Evolutionary conservation across 2,797 vertebrate genomes (phyloP).

Genomic region (Chelmon rostratus): DNA sequence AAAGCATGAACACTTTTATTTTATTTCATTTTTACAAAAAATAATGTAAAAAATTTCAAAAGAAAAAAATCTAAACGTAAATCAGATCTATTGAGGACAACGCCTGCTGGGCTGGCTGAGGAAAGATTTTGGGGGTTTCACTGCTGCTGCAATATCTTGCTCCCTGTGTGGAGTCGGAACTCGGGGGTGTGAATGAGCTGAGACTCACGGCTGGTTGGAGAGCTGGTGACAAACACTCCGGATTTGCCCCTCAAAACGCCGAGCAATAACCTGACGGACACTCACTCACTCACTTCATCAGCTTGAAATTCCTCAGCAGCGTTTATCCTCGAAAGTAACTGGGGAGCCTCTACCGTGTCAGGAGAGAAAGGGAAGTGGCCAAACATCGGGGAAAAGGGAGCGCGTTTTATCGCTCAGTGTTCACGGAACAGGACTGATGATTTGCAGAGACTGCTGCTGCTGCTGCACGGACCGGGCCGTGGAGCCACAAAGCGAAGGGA

Average conservation of each 20-base stretch:
- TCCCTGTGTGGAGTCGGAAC: slow-evolving; percentile 66
- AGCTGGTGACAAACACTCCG: slow-evolving; percentile 69
- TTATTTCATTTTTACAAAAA: neutral
- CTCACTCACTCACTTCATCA: slow-evolving; percentile 12
- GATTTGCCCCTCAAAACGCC: slow-evolving; percentile 56
- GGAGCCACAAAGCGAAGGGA: slow-evolving; percentile 51
- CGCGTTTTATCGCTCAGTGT: slow-evolving; percentile 37
- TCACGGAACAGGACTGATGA: slow-evolving; percentile 53
- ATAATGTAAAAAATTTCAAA: neutral
- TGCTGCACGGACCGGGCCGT: slow-evolving; percentile 45
- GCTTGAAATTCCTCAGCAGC: slow-evolving; percentile 49
- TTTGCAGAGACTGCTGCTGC: slow-evolving; percentile 32
- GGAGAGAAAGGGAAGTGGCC: slow-evolving; percentile 49
- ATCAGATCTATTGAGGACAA: slow-evolving; percentile 45
- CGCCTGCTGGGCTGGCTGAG: slow-evolving; percentile 73
- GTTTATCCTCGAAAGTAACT: slow-evolving; percentile 57
- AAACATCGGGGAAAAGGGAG: slow-evolving; percentile 43
- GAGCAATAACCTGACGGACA: slow-evolving; percentile 34
- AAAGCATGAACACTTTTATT: neutral
- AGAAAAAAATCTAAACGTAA: slow-evolving; percentile 12
- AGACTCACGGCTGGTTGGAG: slow-evolving; percentile 61
- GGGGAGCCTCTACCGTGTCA: slow-evolving; percentile 18
- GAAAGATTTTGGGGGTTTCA: slow-evolving; percentile 63
- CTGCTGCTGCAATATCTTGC: slow-evolving; percentile 59
- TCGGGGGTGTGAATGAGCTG: slow-evolving; percentile 77